Conservation (phyloP, 2,113 vertebrate species). For the Calcarius ornatus region DNA sequence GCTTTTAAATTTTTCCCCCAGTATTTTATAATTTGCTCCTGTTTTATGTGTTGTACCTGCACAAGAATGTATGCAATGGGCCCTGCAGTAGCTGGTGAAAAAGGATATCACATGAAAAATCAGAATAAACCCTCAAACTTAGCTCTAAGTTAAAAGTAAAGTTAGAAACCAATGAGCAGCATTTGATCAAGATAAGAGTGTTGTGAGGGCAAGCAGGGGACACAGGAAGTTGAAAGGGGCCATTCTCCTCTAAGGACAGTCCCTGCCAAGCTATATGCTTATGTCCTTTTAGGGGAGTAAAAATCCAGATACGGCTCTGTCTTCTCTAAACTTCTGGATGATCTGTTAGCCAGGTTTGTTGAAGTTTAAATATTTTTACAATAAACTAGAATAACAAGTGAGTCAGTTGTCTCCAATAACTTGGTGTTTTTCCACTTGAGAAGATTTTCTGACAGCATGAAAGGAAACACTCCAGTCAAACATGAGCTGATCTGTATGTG, state of each 20-base stretch:
- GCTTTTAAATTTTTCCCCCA: neutral
- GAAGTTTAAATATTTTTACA: neutral
- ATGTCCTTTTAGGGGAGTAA: neutral
- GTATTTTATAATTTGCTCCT: neutral
- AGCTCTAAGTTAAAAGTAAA: neutral
- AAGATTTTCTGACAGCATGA: neutral
- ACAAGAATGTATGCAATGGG: accelerated
- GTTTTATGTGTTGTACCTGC: neutral
- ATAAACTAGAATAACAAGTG: neutral
- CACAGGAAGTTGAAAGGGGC: neutral
- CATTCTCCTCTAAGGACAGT: neutral
- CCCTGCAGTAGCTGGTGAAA: neutral
- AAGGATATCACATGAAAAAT: neutral
- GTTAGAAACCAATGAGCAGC: neutral
- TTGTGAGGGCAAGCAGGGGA: neutral
- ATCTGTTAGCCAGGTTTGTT: neutral
- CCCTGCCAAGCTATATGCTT: neutral
- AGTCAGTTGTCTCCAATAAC: neutral
- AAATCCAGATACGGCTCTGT: neutral
- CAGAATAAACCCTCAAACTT: neutral
- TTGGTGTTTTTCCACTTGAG: neutral
- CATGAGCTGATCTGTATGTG: neutral
- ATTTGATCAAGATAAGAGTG: neutral
- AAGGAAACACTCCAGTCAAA: neutral
- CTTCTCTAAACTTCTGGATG: neutral